phyloP scores from a whole-genome alignment of 2,797 vertebrate genomes.

The Arremon aurantiirostris region DNA sequence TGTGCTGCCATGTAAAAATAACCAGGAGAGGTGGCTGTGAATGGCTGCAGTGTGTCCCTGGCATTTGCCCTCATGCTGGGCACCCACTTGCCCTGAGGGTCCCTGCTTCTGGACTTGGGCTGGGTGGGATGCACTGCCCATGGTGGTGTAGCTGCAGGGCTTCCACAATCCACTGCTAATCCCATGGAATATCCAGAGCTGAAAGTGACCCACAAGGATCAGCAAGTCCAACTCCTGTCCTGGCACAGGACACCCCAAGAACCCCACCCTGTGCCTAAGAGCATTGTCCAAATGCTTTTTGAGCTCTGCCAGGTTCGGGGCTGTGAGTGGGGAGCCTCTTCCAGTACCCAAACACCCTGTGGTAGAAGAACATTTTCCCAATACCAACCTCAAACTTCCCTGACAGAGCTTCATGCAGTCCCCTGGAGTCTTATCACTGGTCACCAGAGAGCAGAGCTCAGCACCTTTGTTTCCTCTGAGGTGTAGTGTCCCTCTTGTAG shows the following conservation, averaged over 20 bases:
- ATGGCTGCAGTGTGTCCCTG: fast-evolving
- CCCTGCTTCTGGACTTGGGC: fast-evolving
- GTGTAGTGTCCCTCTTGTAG: background rate
- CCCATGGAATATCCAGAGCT: background rate
- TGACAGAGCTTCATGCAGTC: background rate
- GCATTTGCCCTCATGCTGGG: background rate
- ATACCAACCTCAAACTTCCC: background rate
- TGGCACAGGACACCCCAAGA: background rate
- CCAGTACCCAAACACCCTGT: background rate
- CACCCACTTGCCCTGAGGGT: fast-evolving
- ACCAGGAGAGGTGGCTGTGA: background rate
- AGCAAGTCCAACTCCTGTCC: fast-evolving
- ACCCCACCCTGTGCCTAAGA: background rate
- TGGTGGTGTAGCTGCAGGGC: fast-evolving
- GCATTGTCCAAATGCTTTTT: background rate
- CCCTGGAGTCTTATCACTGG: fast-evolving
- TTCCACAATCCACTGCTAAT: background rate
- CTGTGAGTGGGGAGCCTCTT: background rate
- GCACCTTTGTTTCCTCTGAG: background rate
- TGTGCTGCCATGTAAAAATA: background rate
- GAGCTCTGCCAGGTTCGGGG: background rate
- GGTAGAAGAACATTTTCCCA: background rate
- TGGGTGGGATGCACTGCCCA: background rate
- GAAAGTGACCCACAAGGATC: background rate
- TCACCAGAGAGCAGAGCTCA: background rate